A percentile compares a stretch with the other conserved stretches of the same genome.
These are phyloP conservation scores for Xenotilapia longispinis DNA, from an alignment of 2,113 vertebrate genomes.

Conservation along the genomic window DNA sequence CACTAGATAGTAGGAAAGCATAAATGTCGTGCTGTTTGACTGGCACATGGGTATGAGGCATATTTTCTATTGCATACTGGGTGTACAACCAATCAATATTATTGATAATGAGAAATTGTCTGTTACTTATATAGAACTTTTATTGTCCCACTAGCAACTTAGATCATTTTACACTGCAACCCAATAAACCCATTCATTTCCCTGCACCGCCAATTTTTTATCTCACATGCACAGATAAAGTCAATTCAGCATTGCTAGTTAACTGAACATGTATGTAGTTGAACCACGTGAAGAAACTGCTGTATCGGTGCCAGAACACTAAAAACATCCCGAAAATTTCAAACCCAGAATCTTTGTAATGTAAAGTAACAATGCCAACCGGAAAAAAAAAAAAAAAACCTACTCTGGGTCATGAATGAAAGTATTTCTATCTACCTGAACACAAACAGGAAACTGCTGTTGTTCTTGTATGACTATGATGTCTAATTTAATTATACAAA, in stretches of 20 bases:
- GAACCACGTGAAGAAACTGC: not conserved
- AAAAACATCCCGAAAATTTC: not conserved
- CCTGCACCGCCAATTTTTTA: not conserved
- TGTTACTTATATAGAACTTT: not conserved
- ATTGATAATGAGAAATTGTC: not conserved
- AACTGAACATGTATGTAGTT: not conserved
- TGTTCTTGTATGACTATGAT: not conserved
- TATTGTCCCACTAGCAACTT: not conserved
- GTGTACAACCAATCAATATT: not conserved
- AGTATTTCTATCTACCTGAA: accelerated
- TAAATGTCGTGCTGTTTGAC: not conserved
- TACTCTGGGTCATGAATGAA: not conserved
- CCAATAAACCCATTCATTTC: not conserved
- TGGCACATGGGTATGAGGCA: accelerated
- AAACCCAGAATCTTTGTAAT: not conserved
- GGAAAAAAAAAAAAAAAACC: not conserved
- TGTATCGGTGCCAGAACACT: not conserved
- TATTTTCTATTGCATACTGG: not conserved
- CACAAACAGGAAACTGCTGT: not conserved
- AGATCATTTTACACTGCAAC: not conserved
- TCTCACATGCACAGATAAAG: not conserved
- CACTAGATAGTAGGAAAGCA: not conserved
- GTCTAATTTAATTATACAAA: not conserved
- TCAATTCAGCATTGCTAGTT: not conserved
- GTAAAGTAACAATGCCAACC: not conserved